Evolutionary conservation across 2,113 vertebrate genomes (phyloP), one percentile per base, ranked within the genome.

Genomic region (Ictidomys tridecemlineatus): DNA sequence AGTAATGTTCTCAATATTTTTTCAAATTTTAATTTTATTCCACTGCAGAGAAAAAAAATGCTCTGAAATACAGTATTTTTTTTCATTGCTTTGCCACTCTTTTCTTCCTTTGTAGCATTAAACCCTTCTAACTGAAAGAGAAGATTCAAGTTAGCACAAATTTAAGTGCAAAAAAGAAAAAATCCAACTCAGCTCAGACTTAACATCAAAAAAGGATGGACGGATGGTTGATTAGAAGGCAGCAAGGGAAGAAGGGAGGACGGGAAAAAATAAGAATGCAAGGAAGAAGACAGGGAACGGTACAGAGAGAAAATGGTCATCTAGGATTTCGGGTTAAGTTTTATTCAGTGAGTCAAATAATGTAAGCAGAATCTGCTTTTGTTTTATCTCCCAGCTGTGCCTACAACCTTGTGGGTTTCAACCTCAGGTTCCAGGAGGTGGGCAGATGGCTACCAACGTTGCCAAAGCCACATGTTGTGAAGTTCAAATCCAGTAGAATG

Each of bases 21-120:
- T 45, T 37, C 65, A 82, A 67, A 45, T 63, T n/a, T 73, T 93
- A 85, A 89, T 48, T 92, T 95, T 88, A 91, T 82, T 95, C 85
- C 48, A 63, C 18, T 83, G 10, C 39, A 91, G 94, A 83, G 56
- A 26, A 92, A 83, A 83, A 89, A 93, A 61, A 61, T 48, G 30
- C 22, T 89, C 61, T 67, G 34, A 22, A 96, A 80, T 85, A 30
- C 7, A 24, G 56, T 53, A 51, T 51, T 61, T 51, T 76, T 73
- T 65, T 67, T 80, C 30, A 72, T 78, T 89, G 45, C 3, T 78
- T 96, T 61, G 10, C 1, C 28, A 51, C 18, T 53, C 85, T 73
- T 65, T 7, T 73, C 39, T 72, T 58, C 3, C 34, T 79, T 82
- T 93, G 8, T 53, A 65, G 79, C n/a, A 92, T 8, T 89, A 92